Percentiles rank a stretch among this genome's conserved stretches.
These are phyloP conservation scores for Cerastis leucographa DNA, from an alignment of 2,888 invertebrate genomes.

Conservation along the genomic window DNA sequence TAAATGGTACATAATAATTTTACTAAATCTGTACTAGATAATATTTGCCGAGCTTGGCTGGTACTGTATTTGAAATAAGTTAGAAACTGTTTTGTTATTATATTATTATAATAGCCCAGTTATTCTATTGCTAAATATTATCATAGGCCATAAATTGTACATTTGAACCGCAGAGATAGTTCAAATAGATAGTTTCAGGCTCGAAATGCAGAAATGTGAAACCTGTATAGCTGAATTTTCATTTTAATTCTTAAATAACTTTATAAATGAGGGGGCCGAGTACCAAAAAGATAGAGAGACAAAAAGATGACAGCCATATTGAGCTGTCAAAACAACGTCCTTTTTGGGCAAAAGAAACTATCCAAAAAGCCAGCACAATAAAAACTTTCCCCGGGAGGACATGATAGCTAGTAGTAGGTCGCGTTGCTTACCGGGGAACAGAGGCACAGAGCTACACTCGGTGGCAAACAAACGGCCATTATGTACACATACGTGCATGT, in stretches of 20 bases:
- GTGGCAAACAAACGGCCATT: constrained; percentile 67
- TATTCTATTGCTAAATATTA: constrained; percentile 21
- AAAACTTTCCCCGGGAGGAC: constrained; percentile 66
- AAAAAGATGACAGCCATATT: background rate
- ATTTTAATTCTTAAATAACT: background rate
- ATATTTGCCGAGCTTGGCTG: constrained; percentile 7
- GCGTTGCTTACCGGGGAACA: constrained; percentile 58
- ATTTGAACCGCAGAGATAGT: constrained; percentile 18
- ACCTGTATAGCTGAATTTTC: background rate
- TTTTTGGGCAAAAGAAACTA: constrained; percentile 39
- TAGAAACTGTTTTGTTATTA: constrained; percentile 24
- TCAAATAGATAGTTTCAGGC: background rate
- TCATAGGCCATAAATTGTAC: constrained; percentile 19
- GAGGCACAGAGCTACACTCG: constrained; percentile 60
- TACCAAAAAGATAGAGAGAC: background rate
- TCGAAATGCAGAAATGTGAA: background rate
- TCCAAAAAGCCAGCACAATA: constrained; percentile 35
- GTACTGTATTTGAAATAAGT: constrained; percentile 7
- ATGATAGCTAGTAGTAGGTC: constrained; percentile 70
- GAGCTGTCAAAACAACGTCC: constrained; percentile 20
- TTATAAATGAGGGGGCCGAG: background rate
- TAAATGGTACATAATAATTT: constrained; percentile 32
- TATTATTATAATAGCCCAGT: constrained; percentile 4
- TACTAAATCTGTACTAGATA: constrained; percentile 3
- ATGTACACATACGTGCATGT: constrained; percentile 66